Conservation (phyloP, 64 coral and sea anemone genomes). For the Exaiptasia diaphana region DNA sequence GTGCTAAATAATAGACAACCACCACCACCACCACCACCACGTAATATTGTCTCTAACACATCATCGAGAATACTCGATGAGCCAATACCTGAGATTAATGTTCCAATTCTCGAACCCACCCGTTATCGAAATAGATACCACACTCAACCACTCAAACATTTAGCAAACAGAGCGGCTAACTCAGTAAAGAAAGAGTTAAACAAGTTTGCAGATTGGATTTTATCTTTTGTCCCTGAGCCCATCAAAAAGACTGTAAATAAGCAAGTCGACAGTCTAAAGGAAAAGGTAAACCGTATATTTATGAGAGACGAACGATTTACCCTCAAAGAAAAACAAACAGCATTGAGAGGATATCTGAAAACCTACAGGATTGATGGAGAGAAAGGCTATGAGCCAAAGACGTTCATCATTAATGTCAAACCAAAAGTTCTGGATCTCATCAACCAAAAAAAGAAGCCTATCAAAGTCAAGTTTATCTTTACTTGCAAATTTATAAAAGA, state of each 20-base stretch:
- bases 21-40: neutral
- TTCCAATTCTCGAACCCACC: constrained; percentile 21
- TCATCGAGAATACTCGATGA: constrained; percentile 6
- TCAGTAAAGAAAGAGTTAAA: constrained; percentile 19
- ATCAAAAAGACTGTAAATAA: constrained; percentile 36
- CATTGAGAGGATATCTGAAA: neutral
- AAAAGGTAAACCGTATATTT: constrained; percentile 3
- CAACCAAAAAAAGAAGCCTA: constrained; percentile 18
- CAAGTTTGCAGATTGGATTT: constrained; percentile 31
- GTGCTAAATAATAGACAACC: too few relatives aligned
- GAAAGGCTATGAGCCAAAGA: constrained; percentile 2
- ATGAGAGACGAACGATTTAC: neutral
- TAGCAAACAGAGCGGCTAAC: neutral
- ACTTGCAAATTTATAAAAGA: constrained; percentile 21
- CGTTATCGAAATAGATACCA: neutral
- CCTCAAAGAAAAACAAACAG: constrained; percentile 7
- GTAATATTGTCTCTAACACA: neutral
- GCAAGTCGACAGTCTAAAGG: constrained; percentile 8
- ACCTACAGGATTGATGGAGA: neutral
- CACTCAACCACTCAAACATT: constrained; percentile 4
- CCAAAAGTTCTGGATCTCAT: constrained; percentile 14
- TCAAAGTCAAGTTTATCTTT: constrained; percentile 39
- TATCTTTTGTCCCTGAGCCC: neutral
- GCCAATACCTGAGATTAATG: constrained; percentile 26
- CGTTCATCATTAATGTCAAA: constrained; percentile 6